Percentiles rank a stretch among this genome's conserved stretches.
Evolutionary conservation across 2,888 invertebrate genomes (phyloP).

Genomic region (Temnothorax unifasciatus): DNA sequence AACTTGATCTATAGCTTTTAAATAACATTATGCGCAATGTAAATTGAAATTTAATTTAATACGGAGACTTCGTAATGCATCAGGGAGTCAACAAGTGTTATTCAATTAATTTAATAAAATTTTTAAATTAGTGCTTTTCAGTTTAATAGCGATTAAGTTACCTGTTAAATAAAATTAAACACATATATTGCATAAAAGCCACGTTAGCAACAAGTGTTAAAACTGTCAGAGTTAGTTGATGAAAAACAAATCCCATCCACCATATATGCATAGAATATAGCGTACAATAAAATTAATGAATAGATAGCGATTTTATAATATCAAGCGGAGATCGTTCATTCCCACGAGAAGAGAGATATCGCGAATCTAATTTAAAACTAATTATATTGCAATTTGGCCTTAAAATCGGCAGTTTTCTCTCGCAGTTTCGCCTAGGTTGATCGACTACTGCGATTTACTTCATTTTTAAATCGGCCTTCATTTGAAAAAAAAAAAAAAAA

Average conservation of each 20-base stretch:
- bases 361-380: neutral
- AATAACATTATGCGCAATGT: neutral
- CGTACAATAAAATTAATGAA: slow-evolving; percentile 18
- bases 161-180: slow-evolving; percentile 7
- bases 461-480: neutral
- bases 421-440: neutral
- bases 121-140: neutral
- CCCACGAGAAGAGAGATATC: slow-evolving; percentile 3
- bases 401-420: neutral
- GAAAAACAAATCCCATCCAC: slow-evolving; percentile 78
- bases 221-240: slow-evolving; percentile 59
- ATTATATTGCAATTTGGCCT: neutral
- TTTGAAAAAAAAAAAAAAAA: neutral
- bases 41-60: neutral
- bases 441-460: neutral
- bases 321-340: neutral
- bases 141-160: neutral
- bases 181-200: neutral
- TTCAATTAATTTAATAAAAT: slow-evolving; percentile 17
- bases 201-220: slow-evolving; percentile 14
- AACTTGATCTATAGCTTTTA: neutral
- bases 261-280: slow-evolving; percentile 61
- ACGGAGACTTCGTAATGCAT: neutral
- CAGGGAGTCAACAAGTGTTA: neutral
- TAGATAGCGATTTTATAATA: neutral